Evolutionary conservation across 2,888 invertebrate species (phyloP).

Genomic region (Platycnemis pennipes): DNA sequence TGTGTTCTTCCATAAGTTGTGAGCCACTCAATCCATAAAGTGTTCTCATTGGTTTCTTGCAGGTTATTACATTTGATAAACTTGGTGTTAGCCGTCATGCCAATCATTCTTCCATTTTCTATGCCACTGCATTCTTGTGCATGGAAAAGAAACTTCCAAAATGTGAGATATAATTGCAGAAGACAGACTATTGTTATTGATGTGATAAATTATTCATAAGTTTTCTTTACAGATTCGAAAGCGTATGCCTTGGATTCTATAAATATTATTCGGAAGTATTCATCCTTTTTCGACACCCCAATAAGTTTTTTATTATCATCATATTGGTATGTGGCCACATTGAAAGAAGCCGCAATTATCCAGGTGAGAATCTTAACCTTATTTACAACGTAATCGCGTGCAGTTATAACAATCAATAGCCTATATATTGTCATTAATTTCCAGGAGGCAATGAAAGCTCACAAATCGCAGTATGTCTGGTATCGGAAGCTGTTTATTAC

Average conservation of each 20-base stretch:
- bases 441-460: slow-evolving; percentile 90
- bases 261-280: slow-evolving; percentile 92
- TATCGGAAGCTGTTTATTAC: slow-evolving; percentile 93
- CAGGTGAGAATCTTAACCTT: slow-evolving; percentile 69
- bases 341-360: slow-evolving; percentile 71
- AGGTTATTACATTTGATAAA: slow-evolving; percentile 95
- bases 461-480: slow-evolving; percentile 97
- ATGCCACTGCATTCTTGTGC: slow-evolving; percentile 89
- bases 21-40: slow-evolving; percentile 23
- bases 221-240: slow-evolving; percentile 85
- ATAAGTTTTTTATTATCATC: slow-evolving; percentile 89
- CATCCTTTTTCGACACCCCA: slow-evolving; percentile 90
- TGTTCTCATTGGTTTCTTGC: slow-evolving; percentile 70
- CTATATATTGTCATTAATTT: slow-evolving; percentile 75
- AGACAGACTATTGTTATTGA: slow-evolving; percentile 46
- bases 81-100: slow-evolving; percentile 95
- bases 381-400: not conserved
- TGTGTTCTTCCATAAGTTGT: no score
- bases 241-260: slow-evolving; percentile 93
- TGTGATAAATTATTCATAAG: slow-evolving; percentile 61
- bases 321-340: slow-evolving; percentile 83
- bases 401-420: not conserved
- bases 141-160: slow-evolving; percentile 83
- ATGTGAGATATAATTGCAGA: slow-evolving; percentile 81
- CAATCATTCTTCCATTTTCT: slow-evolving; percentile 94